Base-by-base conservation (phyloP, 2,888 invertebrate species). In the Heliconius sara region DNA sequence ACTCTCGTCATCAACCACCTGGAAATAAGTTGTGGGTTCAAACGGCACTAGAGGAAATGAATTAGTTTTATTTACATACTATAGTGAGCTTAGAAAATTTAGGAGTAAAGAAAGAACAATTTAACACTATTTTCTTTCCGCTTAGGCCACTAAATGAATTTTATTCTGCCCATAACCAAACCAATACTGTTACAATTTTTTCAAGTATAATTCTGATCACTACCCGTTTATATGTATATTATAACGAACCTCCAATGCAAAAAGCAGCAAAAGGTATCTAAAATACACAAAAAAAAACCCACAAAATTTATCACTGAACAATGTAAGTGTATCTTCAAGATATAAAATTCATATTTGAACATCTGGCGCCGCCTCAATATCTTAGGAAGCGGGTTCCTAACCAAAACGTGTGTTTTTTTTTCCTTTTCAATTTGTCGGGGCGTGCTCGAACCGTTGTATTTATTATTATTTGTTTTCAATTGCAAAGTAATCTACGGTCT, bases 401-500 rank as follows among this genome's bases (percentile, higher is more conserved):
- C 83, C 87, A 85, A 87, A 70, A 86, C 74, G 81, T 82, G 83
- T 84, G 83, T 85, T 91, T 91, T 91, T 30, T 34, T 91, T 90
- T 88, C 89, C 88, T 90, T 92, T 93, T 90, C 93, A 92, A 93
- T 93, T 92, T 91, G 87, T 88, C 88, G 90, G 88, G 87, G 89
- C 89, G 88, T 90, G 89, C 89, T 89, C 88, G 89, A 85, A 86
- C 85, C 88, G 88, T 87, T 87, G 89, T 93, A 93, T 94, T 94
- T 94, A 94, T 94, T 93, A 92, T 93, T 93, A 93, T 94, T 94
- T 93, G 93, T 94, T 94, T 94, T 94, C 94, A 93, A 94, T 94
- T 93, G 93, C 93, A 91, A 92, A 93, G 92, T 92, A 94, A 94
- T 93, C 93, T 93, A 89, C 87, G 90, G 90, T 88, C 90, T 90